A percentile compares a stretch with the other conserved stretches of the same genome.
Evolutionary conservation across 2,888 invertebrate species (phyloP).

Genomic region (Agrilus cyanescens): DNA sequence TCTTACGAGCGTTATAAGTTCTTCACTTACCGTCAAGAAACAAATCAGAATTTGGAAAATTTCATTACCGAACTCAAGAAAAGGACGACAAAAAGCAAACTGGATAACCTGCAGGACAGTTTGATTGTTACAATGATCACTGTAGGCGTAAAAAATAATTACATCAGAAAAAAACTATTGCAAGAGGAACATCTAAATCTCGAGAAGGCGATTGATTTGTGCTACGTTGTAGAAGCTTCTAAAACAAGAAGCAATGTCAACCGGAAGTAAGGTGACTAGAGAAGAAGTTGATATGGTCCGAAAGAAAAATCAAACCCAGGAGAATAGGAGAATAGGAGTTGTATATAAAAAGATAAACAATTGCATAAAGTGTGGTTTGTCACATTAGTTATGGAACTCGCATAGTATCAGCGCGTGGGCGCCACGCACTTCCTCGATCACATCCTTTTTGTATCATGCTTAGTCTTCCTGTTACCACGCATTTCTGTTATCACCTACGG

Average conservation of each 20-base stretch:
- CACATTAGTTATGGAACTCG: too few species aligned
- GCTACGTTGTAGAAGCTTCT: conserved; percentile 8
- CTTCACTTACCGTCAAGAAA: conserved; percentile 13
- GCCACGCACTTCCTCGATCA: too few species aligned
- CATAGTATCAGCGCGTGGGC: too few species aligned
- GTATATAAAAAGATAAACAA: too few species aligned
- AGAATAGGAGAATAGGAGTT: too few species aligned
- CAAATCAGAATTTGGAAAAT: conserved; percentile 15
- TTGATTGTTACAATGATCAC: conserved; percentile 16
- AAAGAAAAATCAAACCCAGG: not conserved
- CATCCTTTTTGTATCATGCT: too few species aligned
- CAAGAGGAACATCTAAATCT: conserved; percentile 14
- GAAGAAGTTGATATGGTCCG: not conserved
- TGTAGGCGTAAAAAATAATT: conserved; percentile 13
- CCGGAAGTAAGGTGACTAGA: not conserved
- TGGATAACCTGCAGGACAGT: conserved; percentile 13
- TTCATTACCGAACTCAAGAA: conserved; percentile 16
- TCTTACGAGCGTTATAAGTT: conserved; percentile 15
- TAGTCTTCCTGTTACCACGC: too few species aligned
- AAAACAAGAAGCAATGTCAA: not conserved
- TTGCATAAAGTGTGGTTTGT: too few species aligned
- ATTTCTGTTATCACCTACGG: too few species aligned
- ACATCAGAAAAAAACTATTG: conserved; percentile 14
- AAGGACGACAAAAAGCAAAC: conserved; percentile 15
- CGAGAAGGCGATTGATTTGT: conserved; percentile 13